These are phyloP conservation scores for Lepetodrilus schrolli DNA, from an alignment of 2,888 invertebrate genomes.

Conservation along the genomic window DNA sequence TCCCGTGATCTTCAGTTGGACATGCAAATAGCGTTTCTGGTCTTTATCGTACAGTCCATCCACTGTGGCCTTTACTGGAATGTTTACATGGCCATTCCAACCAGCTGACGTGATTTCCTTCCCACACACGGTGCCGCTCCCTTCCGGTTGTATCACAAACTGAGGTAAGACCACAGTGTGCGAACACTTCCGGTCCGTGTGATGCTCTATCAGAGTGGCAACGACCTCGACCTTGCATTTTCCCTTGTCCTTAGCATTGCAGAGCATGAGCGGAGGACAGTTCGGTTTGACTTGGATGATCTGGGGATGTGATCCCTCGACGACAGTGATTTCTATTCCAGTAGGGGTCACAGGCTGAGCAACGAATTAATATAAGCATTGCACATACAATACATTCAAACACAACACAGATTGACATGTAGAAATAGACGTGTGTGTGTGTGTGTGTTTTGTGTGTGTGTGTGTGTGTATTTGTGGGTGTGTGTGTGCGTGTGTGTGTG, in stretches of 20 bases:
- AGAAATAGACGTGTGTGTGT: too few relatives aligned
- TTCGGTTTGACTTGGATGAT: slow-evolving; percentile 49
- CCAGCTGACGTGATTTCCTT: slow-evolving; percentile 44
- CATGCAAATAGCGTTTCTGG: slow-evolving; percentile 39
- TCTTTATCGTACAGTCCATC: slow-evolving; percentile 55
- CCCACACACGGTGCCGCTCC: slow-evolving; percentile 42
- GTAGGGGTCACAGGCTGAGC: too few relatives aligned
- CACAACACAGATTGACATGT: too few relatives aligned
- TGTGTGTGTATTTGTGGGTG: too few relatives aligned
- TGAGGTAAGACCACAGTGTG: slow-evolving; percentile 43
- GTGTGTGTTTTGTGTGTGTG: too few relatives aligned
- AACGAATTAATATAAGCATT: too few relatives aligned
- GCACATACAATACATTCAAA: too few relatives aligned
- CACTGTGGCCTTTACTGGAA: slow-evolving; percentile 55
- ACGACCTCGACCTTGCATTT: slow-evolving; percentile 55
- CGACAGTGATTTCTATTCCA: too few relatives aligned
- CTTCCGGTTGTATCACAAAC: slow-evolving; percentile 33
- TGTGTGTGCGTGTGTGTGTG: too few relatives aligned
- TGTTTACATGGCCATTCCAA: slow-evolving; percentile 49
- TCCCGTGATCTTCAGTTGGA: slow-evolving; percentile 35
- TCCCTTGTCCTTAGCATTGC: slow-evolving; percentile 54
- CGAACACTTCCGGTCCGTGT: slow-evolving; percentile 47
- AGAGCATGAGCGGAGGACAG: slow-evolving; percentile 57
- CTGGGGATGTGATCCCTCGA: slow-evolving; percentile 50
- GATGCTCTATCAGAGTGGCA: slow-evolving; percentile 42